These are phyloP conservation scores for Dasypogon diadema DNA, from an alignment of 2,888 invertebrate genomes.

Conservation along the genomic window DNA sequence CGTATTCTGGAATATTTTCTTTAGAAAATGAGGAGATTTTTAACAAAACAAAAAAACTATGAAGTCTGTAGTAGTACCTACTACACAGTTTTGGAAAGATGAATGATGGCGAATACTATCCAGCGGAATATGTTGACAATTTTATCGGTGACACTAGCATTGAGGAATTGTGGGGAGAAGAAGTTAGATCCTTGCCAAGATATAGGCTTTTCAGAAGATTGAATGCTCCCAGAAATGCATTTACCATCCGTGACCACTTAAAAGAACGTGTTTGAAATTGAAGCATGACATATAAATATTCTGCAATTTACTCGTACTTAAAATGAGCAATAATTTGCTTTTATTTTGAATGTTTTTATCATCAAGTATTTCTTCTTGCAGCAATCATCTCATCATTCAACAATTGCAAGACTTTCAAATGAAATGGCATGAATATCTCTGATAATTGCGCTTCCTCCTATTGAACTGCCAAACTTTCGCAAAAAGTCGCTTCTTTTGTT, in stretches of 20 bases:
- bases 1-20: background rate
- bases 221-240: background rate
- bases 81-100: background rate
- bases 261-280: background rate
- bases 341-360: too few species aligned
- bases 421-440: background rate
- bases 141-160: background rate
- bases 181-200: background rate
- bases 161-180: background rate
- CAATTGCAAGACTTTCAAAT: background rate
- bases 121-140: slow-evolving; percentile 1
- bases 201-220: background rate
- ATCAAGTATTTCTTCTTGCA: too few species aligned
- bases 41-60: background rate
- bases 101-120: slow-evolving; percentile 1
- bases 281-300: background rate
- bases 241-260: background rate
- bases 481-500: too few species aligned
- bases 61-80: background rate
- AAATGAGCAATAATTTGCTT: too few species aligned
- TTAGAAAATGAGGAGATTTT: background rate
- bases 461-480: background rate
- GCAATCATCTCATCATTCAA: background rate
- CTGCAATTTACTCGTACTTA: background rate
- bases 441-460: background rate